Evolutionary conservation across 2,888 invertebrate genomes (phyloP), one percentile per base, ranked within the genome.

Genomic region (Yponomeuta sedellus): DNA sequence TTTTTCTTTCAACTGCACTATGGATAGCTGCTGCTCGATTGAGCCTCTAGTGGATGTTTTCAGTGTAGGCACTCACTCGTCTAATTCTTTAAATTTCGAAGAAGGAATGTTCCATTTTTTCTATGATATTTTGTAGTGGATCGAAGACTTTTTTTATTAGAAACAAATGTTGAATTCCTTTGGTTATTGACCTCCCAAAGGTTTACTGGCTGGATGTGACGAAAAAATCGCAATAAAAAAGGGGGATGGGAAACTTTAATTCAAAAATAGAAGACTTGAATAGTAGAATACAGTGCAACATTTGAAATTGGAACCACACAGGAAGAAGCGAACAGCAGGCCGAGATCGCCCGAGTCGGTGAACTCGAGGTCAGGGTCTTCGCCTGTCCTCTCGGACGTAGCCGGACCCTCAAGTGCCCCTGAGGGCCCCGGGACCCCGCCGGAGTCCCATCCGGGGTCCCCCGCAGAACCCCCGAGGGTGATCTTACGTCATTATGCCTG

Each of bases 401-500:
- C 63, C 79, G 77, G 71, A 74, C 73, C 68, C 74, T 78, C 57
- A 11, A 44, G 11, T 6, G 44, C 44, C 52, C 52, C 66, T 22
- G 19, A 34, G 28, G 64, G 25, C 64, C 64, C 44, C 19, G 73
- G 68, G 71, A 71, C 74, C 65, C 75, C 81, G 68, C 78, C n/a
- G 20, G 62, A 28, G 39, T 87, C 75, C 78, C 79, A 77, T 84
- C 72, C 89, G 67, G 72, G 79, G 68, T 77, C 75, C 73, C 70
- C 83, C 71, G 39, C 63, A 10, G 83, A 86, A 80, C 73, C 83
- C 84, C 78, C 82, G 86, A 88, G 82, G 90, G 90, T 90, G 90
- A 90, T 81, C 86, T 83, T 82, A 83, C 85, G 82, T 85, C 88
- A 83, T 84, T 88, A 83, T 88, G 89, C 88, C 90, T 89, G 89